These are phyloP conservation scores for Nasua narica DNA, from an alignment of 2,797 vertebrate species.

Conservation along the genomic window DNA sequence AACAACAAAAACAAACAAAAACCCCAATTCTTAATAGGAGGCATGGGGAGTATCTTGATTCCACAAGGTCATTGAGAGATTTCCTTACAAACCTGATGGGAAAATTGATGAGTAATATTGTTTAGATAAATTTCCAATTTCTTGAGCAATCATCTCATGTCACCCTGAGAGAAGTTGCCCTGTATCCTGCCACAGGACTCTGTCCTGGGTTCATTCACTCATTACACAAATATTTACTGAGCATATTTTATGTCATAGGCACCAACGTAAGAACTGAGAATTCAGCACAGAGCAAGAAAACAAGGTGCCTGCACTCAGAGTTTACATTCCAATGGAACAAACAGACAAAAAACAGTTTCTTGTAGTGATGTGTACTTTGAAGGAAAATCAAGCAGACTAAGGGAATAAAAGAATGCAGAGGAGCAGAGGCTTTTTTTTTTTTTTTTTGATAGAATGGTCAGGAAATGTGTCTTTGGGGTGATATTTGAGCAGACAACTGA, in stretches of 20 bases:
- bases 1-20: not conserved
- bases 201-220: not conserved
- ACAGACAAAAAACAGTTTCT: not conserved
- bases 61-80: not conserved
- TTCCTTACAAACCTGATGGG: not conserved
- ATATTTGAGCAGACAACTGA: slow-evolving; percentile 11
- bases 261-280: not conserved
- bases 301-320: not conserved
- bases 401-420: not conserved
- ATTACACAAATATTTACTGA: not conserved
- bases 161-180: not conserved
- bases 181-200: not conserved
- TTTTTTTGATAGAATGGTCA: not conserved
- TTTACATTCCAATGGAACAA: not conserved
- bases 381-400: not conserved
- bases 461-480: not conserved
- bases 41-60: not conserved
- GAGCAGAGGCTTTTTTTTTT: not conserved
- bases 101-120: not conserved
- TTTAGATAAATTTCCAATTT: not conserved
- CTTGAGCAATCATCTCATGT: not conserved
- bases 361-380: not conserved
- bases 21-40: not conserved
- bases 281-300: not conserved
- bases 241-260: not conserved